Evolutionary conservation across 2,113 vertebrate species (phyloP).

Genomic region (Mustela lutreola): DNA sequence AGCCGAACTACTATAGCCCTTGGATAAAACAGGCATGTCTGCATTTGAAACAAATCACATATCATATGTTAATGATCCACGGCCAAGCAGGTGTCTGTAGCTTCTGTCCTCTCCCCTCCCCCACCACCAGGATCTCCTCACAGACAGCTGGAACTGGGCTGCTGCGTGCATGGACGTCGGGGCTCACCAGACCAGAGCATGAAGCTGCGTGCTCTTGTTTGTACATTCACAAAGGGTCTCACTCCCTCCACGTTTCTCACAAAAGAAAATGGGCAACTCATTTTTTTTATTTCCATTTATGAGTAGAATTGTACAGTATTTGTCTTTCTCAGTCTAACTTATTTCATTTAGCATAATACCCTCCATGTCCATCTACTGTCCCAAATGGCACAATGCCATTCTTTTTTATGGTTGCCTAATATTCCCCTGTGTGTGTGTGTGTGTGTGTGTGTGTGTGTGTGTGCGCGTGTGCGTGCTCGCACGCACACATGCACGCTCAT

Average conservation of each 20-base stretch:
- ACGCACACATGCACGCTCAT: too few species aligned
- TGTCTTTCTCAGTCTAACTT: not conserved
- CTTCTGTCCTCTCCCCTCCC: not conserved
- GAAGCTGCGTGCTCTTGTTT: not conserved
- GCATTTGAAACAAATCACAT: not conserved
- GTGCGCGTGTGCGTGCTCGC: not conserved
- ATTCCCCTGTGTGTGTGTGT: not conserved
- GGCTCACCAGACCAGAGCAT: not conserved
- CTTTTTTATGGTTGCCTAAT: not conserved
- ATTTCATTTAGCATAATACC: not conserved
- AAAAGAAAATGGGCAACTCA: not conserved
- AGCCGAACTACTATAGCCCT: not conserved
- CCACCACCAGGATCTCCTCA: accelerated
- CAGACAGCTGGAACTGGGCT: not conserved
- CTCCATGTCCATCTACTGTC: not conserved
- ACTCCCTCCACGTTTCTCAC: not conserved
- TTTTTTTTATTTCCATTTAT: not conserved
- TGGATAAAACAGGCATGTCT: not conserved
- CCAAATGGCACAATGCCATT: not conserved
- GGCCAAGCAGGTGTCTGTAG: not conserved
- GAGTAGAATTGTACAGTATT: not conserved
- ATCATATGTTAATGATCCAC: not conserved
- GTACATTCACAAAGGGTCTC: not conserved
- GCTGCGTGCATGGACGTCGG: accelerated
- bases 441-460: not conserved